A percentile compares a stretch with the other conserved stretches of the same genome.
Conservation (phyloP, 2,797 vertebrate genomes). For the Myoxocephalus aenaeus region DNA sequence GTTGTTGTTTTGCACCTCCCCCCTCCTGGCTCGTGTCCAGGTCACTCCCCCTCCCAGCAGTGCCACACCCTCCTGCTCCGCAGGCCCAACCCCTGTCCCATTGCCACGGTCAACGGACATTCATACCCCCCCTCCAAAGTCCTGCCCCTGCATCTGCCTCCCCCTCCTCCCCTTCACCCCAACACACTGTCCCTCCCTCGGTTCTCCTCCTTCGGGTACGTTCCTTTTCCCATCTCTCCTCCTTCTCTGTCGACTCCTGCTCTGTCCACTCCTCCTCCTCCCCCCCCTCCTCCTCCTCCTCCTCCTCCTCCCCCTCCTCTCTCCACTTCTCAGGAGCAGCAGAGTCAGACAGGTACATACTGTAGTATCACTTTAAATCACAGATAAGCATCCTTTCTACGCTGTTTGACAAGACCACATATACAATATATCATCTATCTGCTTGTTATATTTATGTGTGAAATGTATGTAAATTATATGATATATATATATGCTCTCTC, state of each 20-base stretch:
- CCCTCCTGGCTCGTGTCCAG: conserved; percentile 83
- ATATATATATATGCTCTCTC: background rate
- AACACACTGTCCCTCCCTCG: conserved; percentile 86
- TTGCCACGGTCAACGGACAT: conserved; percentile 88
- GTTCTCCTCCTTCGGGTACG: conserved; percentile 95
- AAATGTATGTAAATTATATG: background rate
- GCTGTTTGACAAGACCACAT: conserved; percentile 47
- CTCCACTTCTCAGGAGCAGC: conserved; percentile 88
- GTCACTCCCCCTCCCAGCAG: conserved; percentile 88
- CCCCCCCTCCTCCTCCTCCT: conserved; percentile 67
- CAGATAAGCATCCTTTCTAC: conserved; percentile 64
- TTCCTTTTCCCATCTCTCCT: conserved; percentile 84
- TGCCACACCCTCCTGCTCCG: conserved; percentile 91
- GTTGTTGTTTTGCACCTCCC: conserved; percentile 87
- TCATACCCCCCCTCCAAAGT: conserved; percentile 88
- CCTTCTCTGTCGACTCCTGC: conserved; percentile 80
- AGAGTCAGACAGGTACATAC: conserved; percentile 90
- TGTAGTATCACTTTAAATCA: conserved; percentile 72
- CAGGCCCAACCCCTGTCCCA: conserved; percentile 86
- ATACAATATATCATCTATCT: conserved; percentile 2
- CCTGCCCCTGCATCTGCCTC: conserved; percentile 85
- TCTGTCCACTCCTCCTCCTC: conserved; percentile 71
- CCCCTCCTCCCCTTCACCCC: conserved; percentile 85
- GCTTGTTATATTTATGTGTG: conserved; percentile 16
- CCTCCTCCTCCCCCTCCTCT: conserved; percentile 79